Base-by-base conservation (phyloP, 2,113 vertebrate species). In the Muntiacus muntjak region DNA sequence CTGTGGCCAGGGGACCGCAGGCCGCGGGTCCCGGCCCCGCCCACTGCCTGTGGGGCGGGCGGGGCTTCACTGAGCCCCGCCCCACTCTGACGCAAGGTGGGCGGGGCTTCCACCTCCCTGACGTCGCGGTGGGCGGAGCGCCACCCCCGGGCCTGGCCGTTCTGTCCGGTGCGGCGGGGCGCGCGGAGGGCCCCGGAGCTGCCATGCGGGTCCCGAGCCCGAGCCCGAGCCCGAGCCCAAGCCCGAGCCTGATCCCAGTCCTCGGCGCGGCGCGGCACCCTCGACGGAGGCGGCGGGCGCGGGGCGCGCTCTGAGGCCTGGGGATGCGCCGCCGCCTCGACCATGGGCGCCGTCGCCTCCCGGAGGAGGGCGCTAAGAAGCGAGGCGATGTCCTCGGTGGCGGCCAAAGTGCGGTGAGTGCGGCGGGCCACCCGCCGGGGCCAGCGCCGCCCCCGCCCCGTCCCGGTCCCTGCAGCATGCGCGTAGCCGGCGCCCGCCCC, bases 401-500 rank as follows among this genome's bases (percentile, higher is more conserved):
- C 99, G 89, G 99, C 99, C 96, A 99, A 99, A 99, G 99, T 99
- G 98, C 98, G 99, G 99, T 99, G 99, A 99, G 99, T 98, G 93
- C 43, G 50, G 19, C 17, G 47, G 36, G 9, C 62, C 3, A 16
- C 19, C 15, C 33, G 6, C 54, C 40, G 15, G 87, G 30, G 14
- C 40, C 62, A 16, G 54, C 36, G n/a, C 76, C 5, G 30, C 40
- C 43, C 76, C 43, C 12, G n/a, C 14, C 81, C 55, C 14, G 23
- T 6, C 45, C 78, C 45, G 16, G n/a, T 25, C 45, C 64, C 28
- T 15, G 15, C 62, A 25, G n/a, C 82, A 3, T 26, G 52, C 47
- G 45, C 28, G 28, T 10, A 3, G 78, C 54, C n/a, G 33, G 54
- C 33, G 26, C 19, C 23, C 11, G 12, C 47, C 36, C 14, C n/a